Evolutionary conservation across 2,797 vertebrate genomes (phyloP).

Genomic region (Emys orbicularis): DNA sequence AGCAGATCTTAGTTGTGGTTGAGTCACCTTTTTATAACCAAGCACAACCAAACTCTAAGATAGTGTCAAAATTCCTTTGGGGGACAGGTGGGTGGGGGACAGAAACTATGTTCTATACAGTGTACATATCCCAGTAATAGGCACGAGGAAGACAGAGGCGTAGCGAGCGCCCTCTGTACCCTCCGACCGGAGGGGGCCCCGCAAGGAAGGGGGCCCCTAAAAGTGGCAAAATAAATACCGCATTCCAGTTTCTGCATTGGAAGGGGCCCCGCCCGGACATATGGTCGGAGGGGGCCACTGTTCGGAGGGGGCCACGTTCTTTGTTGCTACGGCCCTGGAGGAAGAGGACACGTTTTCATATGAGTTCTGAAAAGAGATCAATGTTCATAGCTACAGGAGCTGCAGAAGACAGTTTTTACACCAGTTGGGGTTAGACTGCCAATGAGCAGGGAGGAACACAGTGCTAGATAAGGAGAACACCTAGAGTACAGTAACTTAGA

Average conservation of each 20-base stretch:
- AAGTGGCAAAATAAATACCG: too few relatives aligned
- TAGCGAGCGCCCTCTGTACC: too few relatives aligned
- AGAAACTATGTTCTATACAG: background rate
- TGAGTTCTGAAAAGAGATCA: background rate
- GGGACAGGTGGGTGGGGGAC: background rate
- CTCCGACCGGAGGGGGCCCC: too few relatives aligned
- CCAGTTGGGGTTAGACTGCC: background rate
- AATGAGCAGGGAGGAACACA: background rate
- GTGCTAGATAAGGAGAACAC: fast-evolving
- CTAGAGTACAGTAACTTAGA: background rate
- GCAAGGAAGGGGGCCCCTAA: too few relatives aligned
- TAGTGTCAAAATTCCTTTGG: background rate
- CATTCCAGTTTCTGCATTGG: too few relatives aligned
- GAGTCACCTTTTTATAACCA: background rate
- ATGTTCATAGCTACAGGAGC: background rate
- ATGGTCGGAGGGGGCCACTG: too few relatives aligned
- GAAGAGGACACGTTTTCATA: background rate
- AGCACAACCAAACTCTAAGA: background rate
- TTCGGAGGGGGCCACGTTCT: too few relatives aligned
- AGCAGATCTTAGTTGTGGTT: background rate
- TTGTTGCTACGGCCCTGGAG: too few relatives aligned
- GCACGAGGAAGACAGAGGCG: background rate
- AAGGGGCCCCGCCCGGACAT: too few relatives aligned
- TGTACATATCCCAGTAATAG: background rate
- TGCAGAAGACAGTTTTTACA: background rate